Base-by-base conservation (phyloP, 2,113 vertebrate genomes). In the Eurystomus gularis region DNA sequence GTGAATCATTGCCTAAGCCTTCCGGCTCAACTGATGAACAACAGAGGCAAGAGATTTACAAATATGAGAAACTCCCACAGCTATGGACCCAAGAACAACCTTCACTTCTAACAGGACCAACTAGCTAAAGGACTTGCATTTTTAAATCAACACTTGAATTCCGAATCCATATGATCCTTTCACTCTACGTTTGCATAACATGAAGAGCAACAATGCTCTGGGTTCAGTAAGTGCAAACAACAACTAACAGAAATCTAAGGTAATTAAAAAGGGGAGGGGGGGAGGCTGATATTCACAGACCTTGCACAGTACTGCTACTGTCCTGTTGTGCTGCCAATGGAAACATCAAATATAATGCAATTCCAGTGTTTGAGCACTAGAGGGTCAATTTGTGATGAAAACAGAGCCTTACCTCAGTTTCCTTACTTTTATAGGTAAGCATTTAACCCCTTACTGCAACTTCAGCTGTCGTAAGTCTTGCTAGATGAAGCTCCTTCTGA, bases 291-390 rank as follows among this genome's bases (percentile, higher is more conserved):
- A 79, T 1, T 85, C 66, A 44, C 13, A 48, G 42, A 73, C 83
- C 87, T 86, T 73, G 51, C 64, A 83, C 15, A 48, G 28, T 37
- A 73, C 52, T 54, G 46, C 26, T 49, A 39, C 11, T 40, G 28
- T 69, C 18, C 10, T 48, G 19, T 7, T 48, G 29, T 5, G 19
- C 24, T 31, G 11, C 25, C n/a, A 46, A 10, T 51, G 48, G 13
- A 71, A 89, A 71, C 15, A 49, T 31, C 35, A 70, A 70, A 69
- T n/a, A 54, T 17, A 81, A 35, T 51, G 60, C 24, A 82, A 33
- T 93, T 90, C 39, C 57, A 81, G 33, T n/a, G 29, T 79, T 44
- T 86, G 48, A 92, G 60, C 83, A 93, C 94, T 88, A 94, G 90
- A 95, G 72, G 90, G 76, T 92, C 52, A 96, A 48, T 61, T 60